Base-by-base conservation (phyloP, 2,797 vertebrate genomes). In the Eidolon dupreanum region DNA sequence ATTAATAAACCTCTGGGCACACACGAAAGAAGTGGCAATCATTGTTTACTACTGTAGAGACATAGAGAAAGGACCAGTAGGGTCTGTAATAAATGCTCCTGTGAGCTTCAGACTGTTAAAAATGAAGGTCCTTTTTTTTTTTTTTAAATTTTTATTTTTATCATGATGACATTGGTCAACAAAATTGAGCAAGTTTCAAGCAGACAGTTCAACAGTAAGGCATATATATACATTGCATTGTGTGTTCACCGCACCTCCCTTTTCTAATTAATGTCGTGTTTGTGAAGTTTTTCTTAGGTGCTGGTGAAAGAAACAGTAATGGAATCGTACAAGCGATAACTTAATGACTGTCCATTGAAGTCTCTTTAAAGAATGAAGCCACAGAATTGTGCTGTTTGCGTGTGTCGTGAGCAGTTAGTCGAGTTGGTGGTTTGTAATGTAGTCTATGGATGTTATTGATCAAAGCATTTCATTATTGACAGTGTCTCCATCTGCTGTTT, bases 401-500 rank as follows among this genome's bases (percentile, higher is more conserved):
- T 92, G 41, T 78, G 93, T 90, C 68, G 28, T 86, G 88, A 92
- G 79, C 94, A 92, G 94, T 90, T 92, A 93, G 79, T 61, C 2
- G 74, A 97, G 95, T 87, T 83, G 83, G 96, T 97, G 91, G 96
- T 97, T 95, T 98, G 96, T 96, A 96, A 97, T 98, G 97, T 98
- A 90, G 81, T 98, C 90, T 96, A 97, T 97, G 97, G 98, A 98
- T 98, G 98, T 97, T 98, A 98, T 98, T 97, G 98, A 98, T 98
- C 97, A 93, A 98, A 97, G 97, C 96, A 98, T 98, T 98, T 98
- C 97, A 93, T 98, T 98, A 98, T 98, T 98, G 98, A 98, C 97
- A 98, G 97, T 98, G 97, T 97, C 97, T 98, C 98, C 98, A 98
- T 98, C 98, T 98, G 98, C 97, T 98, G 97, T 98, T 98, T 98